phyloP scores from a whole-genome alignment of 2,797 vertebrate species.

The Ficedula albicollis region DNA sequence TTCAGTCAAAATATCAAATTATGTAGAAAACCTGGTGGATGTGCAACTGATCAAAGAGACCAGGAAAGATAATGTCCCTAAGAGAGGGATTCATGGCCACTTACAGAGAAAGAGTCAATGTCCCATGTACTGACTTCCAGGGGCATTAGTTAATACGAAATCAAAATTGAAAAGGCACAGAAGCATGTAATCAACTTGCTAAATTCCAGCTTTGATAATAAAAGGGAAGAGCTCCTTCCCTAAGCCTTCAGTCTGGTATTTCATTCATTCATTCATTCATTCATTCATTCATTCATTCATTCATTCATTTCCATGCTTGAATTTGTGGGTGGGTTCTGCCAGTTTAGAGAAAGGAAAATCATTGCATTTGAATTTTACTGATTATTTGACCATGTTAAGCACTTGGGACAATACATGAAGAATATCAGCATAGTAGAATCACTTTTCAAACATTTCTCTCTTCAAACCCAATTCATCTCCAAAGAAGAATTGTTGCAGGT shows the following conservation, averaged over 20 bases:
- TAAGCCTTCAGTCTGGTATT: background rate
- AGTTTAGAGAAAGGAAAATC: background rate
- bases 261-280: no score
- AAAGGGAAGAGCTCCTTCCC: background rate
- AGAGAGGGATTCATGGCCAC: background rate
- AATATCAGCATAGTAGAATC: background rate
- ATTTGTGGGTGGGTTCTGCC: background rate
- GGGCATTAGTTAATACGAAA: background rate
- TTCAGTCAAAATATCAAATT: background rate
- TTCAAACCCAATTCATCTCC: background rate
- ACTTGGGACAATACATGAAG: background rate
- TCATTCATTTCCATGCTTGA: background rate
- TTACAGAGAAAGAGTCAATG: background rate
- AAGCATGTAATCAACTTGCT: background rate
- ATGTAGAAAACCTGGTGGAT: background rate
- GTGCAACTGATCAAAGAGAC: background rate
- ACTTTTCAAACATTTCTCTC: background rate
- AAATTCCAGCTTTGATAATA: background rate
- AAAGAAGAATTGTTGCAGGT: background rate
- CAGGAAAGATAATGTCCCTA: background rate
- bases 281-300: background rate
- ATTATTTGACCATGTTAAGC: background rate
- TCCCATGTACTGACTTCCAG: background rate
- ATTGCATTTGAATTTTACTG: background rate
- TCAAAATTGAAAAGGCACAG: background rate